Percentiles rank a stretch among this genome's conserved stretches.
phyloP scores from a whole-genome alignment of 2,113 vertebrate species.

The Tringa solitaria region DNA sequence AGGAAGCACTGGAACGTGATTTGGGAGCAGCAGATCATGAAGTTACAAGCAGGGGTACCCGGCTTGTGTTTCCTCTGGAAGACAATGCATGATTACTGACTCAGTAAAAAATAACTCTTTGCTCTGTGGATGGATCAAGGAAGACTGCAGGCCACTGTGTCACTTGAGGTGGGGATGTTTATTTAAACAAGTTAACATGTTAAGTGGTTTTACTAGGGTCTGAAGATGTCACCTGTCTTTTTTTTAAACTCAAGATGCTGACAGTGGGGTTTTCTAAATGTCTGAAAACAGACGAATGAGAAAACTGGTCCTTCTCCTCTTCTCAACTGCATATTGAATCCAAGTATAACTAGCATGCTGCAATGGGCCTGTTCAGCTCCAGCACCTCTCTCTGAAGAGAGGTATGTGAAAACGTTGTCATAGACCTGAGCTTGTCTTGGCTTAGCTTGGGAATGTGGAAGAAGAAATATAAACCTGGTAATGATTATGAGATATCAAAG shows the following conservation, averaged over 20 bases:
- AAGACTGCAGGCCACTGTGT: conserved; percentile 52
- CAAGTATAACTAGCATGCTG: conserved; percentile 37
- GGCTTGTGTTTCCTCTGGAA: conserved; percentile 93
- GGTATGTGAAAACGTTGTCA: background rate
- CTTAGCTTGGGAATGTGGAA: conserved; percentile 31
- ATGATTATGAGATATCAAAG: background rate
- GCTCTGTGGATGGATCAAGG: conserved; percentile 36
- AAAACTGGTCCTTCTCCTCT: conserved; percentile 1
- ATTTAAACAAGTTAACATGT: conserved; percentile 42
- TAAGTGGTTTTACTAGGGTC: conserved; percentile 53
- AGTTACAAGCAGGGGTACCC: conserved; percentile 88
- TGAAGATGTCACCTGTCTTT: conserved; percentile 15
- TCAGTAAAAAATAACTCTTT: conserved; percentile 18
- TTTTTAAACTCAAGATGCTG: conserved; percentile 50
- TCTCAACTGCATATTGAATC: background rate
- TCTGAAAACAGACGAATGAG: background rate
- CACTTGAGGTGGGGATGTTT: conserved; percentile 62
- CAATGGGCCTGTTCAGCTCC: conserved; percentile 49
- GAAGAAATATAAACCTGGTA: background rate
- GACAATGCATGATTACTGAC: conserved; percentile 83
- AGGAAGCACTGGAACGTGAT: conserved; percentile 90
- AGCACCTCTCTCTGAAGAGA: conserved; percentile 33
- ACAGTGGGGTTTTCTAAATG: conserved; percentile 41
- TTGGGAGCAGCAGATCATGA: conserved; percentile 89
- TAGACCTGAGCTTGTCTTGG: conserved; percentile 1